phyloP scores from a whole-genome alignment of 2,797 vertebrate genomes.

The Percopsis omiscomaycus region DNA sequence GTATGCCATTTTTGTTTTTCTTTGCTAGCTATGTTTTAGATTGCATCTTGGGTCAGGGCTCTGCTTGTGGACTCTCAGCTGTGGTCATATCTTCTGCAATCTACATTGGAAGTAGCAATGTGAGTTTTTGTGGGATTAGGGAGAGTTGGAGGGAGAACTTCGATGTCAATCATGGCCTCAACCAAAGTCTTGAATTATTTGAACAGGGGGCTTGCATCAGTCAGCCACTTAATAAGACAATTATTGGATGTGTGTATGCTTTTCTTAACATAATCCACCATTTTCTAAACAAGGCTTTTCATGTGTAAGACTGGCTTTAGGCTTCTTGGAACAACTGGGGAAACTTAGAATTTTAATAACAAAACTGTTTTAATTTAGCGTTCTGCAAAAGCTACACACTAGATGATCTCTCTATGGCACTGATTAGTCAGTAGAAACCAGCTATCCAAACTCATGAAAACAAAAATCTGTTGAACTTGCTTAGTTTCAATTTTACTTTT shows the following conservation, averaged over 20 bases:
- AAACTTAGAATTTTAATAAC: constrained; percentile 8
- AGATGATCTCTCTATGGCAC: not conserved
- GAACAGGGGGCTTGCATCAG: constrained; percentile 2
- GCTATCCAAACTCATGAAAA: too few species aligned
- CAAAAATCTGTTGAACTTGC: too few species aligned
- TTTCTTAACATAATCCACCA: constrained; percentile 11
- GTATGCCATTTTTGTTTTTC: too few species aligned
- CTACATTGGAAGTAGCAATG: not conserved
- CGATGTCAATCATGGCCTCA: not conserved
- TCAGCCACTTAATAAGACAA: not conserved
- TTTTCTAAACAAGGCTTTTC: constrained; percentile 11
- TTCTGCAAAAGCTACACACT: not conserved
- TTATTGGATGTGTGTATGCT: not conserved
- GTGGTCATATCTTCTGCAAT: not conserved
- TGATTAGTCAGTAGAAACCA: too few species aligned
- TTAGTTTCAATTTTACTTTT: too few species aligned
- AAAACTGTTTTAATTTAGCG: constrained; percentile 3
- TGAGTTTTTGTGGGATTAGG: not conserved
- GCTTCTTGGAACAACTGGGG: constrained; percentile 9
- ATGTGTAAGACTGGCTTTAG: constrained; percentile 2
- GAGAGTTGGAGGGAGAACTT: not conserved
- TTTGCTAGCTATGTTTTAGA: too few species aligned
- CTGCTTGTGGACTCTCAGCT: not conserved
- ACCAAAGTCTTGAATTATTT: constrained; percentile 8
- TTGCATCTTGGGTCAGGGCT: not conserved